Base-by-base conservation (phyloP, 2,888 invertebrate genomes). In the Parascotia fuliginaria region DNA sequence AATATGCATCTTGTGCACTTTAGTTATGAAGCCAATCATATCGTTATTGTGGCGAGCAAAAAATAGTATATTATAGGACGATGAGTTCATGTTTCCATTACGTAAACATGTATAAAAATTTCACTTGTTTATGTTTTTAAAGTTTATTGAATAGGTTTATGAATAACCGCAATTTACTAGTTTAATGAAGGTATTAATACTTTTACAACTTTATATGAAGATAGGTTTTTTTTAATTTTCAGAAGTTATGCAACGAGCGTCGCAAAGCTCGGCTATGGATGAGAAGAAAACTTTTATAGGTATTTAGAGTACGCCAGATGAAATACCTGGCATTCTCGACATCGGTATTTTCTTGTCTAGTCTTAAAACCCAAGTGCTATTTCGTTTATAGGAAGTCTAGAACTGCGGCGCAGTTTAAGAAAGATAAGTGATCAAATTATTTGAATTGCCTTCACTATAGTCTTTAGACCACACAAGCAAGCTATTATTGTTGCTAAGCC, bases 1-100 rank as follows among this genome's bases (percentile, higher is more conserved):
- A 38, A 86, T 87, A 87, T 86, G 81, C 79, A 80, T 76, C 66
- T 69, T 73, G 68, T 73, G 74, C 87, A 83, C 76, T 75, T 75
- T 70, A 70, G 79, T 82, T 78, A 77, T 79, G 70, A 78, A 66
- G 70, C 72, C 72, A 80, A 79, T 81, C 78, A 75, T 77, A 75
- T 72, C 34, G 70, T 77, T 77, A 81, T 79, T 68, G 70, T 68
- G 53, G 32, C 60, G 37, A 75, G 81, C 79, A 83, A 86, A 86
- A 81, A 81, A 78, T 46, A 40, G 54, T 49, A 66, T 60, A 62
- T 65, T 43, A 66, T 73, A 80, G 71, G 42, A 22, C 31, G 62
- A 70, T 76, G 76, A 75, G 62, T 59, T 75, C 74, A 78, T 68
- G 46, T 52, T 54, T 52, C 46, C 38, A 56, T 4, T 24, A 24